phyloP scores from a whole-genome alignment of 2,888 invertebrate species.

The Eubasilissa splendida region DNA sequence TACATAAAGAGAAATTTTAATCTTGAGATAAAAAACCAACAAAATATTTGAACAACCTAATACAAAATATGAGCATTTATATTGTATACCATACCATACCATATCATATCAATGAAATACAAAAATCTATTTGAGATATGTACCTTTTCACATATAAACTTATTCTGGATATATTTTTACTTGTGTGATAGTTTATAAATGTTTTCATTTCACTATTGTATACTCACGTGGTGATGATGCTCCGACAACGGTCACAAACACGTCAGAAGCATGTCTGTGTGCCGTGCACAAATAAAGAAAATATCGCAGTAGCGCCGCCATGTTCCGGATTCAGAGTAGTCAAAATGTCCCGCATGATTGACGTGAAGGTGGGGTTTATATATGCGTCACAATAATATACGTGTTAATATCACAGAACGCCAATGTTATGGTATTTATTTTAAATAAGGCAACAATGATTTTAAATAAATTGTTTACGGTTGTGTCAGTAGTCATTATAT shows the following conservation, averaged over 20 bases:
- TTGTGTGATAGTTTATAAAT: background rate
- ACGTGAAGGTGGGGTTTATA: constrained; percentile 53
- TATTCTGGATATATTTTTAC: too few relatives aligned
- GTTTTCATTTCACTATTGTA: constrained; percentile 39
- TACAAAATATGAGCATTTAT: too few relatives aligned
- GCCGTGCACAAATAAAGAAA: constrained; percentile 53
- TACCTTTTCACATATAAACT: too few relatives aligned
- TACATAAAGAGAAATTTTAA: too few relatives aligned
- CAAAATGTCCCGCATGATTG: constrained; percentile 34
- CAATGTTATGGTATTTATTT: constrained; percentile 36
- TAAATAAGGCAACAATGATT: too few relatives aligned
- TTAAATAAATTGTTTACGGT: too few relatives aligned
- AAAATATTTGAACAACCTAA: too few relatives aligned
- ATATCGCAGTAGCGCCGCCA: constrained; percentile 43
- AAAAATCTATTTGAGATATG: too few relatives aligned
- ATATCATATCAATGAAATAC: too few relatives aligned
- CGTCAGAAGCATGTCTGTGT: constrained; percentile 28
- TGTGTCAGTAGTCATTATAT: too few relatives aligned
- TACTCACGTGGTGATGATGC: constrained; percentile 41
- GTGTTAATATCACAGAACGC: constrained; percentile 58
- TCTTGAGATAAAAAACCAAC: too few relatives aligned
- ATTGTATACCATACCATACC: too few relatives aligned
- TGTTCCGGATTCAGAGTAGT: constrained; percentile 21
- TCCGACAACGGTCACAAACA: constrained; percentile 36
- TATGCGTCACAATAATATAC: constrained; percentile 58